These are phyloP conservation scores for Psephotus haematonotus DNA, from an alignment of 2,113 vertebrate genomes.

Conservation along the genomic window DNA sequence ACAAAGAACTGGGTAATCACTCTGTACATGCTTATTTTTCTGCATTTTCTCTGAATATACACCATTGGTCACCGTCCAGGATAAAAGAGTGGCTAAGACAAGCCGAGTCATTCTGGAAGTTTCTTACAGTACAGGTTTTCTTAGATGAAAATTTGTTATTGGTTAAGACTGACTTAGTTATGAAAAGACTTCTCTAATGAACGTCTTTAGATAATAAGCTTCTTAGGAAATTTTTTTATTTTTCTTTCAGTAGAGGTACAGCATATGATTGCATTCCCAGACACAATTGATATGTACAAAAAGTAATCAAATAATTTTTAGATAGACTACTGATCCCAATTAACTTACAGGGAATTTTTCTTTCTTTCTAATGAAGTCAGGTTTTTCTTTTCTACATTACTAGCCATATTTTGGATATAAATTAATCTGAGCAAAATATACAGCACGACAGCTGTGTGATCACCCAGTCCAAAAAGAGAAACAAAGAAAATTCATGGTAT, in stretches of 20 bases:
- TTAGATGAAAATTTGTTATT: background rate
- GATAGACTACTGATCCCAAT: background rate
- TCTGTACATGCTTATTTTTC: background rate
- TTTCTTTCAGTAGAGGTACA: background rate
- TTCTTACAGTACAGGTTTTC: background rate
- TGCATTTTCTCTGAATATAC: background rate
- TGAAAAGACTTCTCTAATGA: background rate
- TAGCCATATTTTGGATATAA: background rate
- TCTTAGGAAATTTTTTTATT: background rate
- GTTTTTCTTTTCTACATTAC: background rate
- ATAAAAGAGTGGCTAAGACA: background rate
- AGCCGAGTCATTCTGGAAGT: background rate
- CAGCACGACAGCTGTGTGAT: background rate
- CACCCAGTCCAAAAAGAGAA: background rate
- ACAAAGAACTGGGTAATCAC: background rate
- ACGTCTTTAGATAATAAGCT: background rate
- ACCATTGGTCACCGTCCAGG: background rate
- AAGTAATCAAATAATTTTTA: background rate
- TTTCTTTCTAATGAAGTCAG: background rate
- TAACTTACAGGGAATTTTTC: background rate
- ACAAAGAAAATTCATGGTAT: background rate
- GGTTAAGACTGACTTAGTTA: background rate
- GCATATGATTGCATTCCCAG: background rate
- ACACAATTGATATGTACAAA: background rate
- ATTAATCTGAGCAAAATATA: background rate